Evolutionary conservation across 2,113 vertebrate species (phyloP), one percentile per base, ranked within the genome.

Genomic region (Pithys albifrons): DNA sequence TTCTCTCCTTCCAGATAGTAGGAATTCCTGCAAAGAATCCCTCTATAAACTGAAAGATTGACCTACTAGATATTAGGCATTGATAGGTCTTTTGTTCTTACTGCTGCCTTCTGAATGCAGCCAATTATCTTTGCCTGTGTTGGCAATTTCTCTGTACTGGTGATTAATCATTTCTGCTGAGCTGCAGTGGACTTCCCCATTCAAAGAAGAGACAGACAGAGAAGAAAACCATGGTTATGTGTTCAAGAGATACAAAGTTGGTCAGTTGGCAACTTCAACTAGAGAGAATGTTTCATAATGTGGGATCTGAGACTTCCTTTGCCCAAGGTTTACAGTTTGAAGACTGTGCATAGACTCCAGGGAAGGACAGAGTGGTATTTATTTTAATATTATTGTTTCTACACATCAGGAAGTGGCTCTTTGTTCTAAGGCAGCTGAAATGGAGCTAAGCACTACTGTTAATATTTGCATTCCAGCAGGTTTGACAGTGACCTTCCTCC

Each of bases 401-500:
- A 71, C 54, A 48, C 37, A 45, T 72, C 23, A 86, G 70, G 37
- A 96, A 91, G 81, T 81, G 62, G 43, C 45, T 93, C 54, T 97
- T 97, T 96, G 85, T 95, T 97, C 86, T 91, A 67, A 96, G 43
- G 70, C 29, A 64, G 66, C 22, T 91, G 79, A 87, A 95, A 89
- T 54, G 25, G 45, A 93, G 72, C 58, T 88, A 75, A 92, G 87
- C 45, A 35, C 52, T 81, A 79, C 83, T 81, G 88, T 87, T 95
- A 94, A 79, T 96, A 95, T 96, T 97, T 94, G 52, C 81, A 72
- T 94, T 95, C 95, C 69, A 89, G 65, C 46, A 70, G 57, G 65
- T 95, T 93, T 87, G 89, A 58, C 1, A 1, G 66, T 92, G 80
- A 79, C 81, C 75, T 94, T 95, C 95, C 72, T 90, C 25, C 49